Evolutionary conservation across 2,797 vertebrate genomes (phyloP).

Genomic region (Morus bassanus): DNA sequence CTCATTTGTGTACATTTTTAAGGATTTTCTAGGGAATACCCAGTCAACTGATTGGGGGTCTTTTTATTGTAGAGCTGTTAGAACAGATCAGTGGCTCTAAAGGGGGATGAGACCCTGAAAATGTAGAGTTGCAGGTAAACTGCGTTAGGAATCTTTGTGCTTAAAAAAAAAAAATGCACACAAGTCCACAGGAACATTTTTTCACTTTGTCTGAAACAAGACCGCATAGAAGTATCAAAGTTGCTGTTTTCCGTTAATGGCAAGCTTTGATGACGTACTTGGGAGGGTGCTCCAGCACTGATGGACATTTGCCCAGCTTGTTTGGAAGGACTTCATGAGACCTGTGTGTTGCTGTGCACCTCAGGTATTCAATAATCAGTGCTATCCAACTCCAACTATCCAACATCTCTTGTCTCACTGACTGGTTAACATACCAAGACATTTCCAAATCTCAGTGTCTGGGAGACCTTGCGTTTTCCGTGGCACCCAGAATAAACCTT

Average conservation of each 20-base stretch:
- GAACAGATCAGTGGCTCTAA: not conserved
- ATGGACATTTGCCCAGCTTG: not conserved
- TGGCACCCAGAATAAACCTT: not conserved
- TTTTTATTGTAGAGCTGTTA: not conserved
- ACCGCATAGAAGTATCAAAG: not conserved
- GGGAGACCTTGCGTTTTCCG: not conserved
- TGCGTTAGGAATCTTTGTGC: not conserved
- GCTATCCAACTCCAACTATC: no score
- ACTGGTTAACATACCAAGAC: not conserved
- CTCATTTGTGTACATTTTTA: not conserved
- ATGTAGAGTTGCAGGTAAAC: not conserved
- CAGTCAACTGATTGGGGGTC: not conserved
- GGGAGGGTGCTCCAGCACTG: not conserved
- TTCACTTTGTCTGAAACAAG: not conserved
- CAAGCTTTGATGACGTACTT: not conserved
- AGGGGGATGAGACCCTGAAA: not conserved
- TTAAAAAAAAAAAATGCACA: not conserved
- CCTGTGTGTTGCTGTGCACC: not conserved
- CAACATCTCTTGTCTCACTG: not conserved
- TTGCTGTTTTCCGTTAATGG: not conserved
- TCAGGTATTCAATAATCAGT: not conserved
- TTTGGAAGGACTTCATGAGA: not conserved
- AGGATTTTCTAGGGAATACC: not conserved
- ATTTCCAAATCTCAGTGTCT: not conserved
- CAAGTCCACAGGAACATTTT: not conserved